Evolutionary conservation across 2,888 invertebrate species (phyloP).

Genomic region (Drosophila stalkeri): DNA sequence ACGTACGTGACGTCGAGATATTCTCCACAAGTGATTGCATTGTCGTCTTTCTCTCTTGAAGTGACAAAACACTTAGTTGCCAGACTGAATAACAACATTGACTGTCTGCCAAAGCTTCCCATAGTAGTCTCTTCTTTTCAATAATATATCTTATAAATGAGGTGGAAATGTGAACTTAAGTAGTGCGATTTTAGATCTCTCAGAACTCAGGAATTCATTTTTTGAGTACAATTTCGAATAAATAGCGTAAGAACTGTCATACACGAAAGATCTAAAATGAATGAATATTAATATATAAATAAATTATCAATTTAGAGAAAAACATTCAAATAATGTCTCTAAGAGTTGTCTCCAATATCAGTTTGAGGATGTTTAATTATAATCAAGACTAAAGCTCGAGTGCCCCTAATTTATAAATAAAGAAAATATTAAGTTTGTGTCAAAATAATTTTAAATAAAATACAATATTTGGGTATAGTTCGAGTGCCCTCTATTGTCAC

Average conservation of each 20-base stretch:
- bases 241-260: not conserved
- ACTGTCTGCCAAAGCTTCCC: conserved; percentile 4
- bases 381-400: too few species aligned
- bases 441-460: too few species aligned
- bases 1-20: conserved; percentile 40
- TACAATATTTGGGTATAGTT: too few species aligned
- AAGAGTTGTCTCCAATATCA: too few species aligned
- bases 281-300: not conserved
- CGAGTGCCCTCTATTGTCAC: too few species aligned
- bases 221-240: not conserved
- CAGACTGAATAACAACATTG: conserved; percentile 25
- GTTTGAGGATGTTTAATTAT: too few species aligned
- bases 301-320: too few species aligned
- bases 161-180: conserved; percentile 38
- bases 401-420: too few species aligned
- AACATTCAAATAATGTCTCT: too few species aligned
- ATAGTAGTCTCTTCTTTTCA: not conserved
- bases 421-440: too few species aligned
- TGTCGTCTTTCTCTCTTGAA: conserved; percentile 12
- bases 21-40: conserved; percentile 1
- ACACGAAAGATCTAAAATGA: not conserved
- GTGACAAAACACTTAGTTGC: conserved; percentile 25
- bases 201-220: not conserved
- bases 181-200: not conserved
- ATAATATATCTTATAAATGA: conserved; percentile 29